A percentile compares a stretch with the other conserved stretches of the same genome.
phyloP scores from a whole-genome alignment of 2,888 invertebrate species.

The Poecilobothrus nobilitatus region DNA sequence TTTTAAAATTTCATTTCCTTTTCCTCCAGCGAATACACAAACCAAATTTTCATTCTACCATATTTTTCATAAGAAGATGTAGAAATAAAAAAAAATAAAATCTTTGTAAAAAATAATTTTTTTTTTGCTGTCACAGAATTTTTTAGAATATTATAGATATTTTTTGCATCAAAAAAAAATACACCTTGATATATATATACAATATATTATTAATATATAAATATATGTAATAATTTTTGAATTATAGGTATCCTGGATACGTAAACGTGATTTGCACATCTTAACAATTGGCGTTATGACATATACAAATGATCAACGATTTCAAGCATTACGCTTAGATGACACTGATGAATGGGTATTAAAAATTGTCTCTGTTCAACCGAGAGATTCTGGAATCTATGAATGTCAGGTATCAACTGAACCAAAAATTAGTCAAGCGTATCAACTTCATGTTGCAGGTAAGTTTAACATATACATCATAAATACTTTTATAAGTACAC shows the following conservation, averaged over 20 bases:
- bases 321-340: slow-evolving; percentile 60
- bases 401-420: slow-evolving; percentile 72
- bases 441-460: slow-evolving; percentile 64
- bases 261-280: slow-evolving; percentile 71
- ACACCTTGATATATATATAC: too few relatives aligned
- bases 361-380: slow-evolving; percentile 60
- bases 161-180: too few relatives aligned
- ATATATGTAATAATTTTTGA: not conserved
- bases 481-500: too few relatives aligned
- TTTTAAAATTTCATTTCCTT: too few relatives aligned
- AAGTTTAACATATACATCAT: slow-evolving; percentile 38
- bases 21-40: too few relatives aligned
- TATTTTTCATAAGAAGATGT: too few relatives aligned
- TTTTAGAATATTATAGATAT: too few relatives aligned
- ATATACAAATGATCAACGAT: slow-evolving; percentile 65
- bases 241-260: slow-evolving; percentile 69
- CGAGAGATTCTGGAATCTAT: slow-evolving; percentile 60
- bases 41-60: too few relatives aligned
- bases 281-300: slow-evolving; percentile 63
- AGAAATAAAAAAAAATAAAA: too few relatives aligned
- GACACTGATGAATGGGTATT: slow-evolving; percentile 66
- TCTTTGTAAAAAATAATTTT: too few relatives aligned
- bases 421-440: slow-evolving; percentile 65
- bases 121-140: too few relatives aligned
- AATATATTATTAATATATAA: too few relatives aligned